A percentile compares a stretch with the other conserved stretches of the same genome.
Evolutionary conservation across 2,797 vertebrate species (phyloP).

Genomic region (Crypturellus tataupa): DNA sequence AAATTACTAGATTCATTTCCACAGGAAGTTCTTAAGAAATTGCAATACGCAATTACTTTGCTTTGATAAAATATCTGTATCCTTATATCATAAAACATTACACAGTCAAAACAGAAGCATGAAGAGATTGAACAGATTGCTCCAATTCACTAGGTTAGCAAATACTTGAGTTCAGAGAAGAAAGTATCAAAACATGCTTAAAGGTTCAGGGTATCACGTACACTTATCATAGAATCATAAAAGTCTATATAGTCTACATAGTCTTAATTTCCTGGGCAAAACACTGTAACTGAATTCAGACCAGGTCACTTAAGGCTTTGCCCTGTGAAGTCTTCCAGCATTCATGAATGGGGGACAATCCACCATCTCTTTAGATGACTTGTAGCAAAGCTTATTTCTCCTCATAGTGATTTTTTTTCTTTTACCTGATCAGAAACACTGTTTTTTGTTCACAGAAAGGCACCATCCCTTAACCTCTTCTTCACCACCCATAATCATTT

Average conservation of each 20-base stretch:
- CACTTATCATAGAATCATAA: not conserved
- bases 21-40: not conserved
- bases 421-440: not conserved
- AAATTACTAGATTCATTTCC: not conserved
- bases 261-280: not conserved
- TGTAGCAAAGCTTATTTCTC: not conserved
- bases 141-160: not conserved
- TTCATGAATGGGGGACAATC: fast-evolving
- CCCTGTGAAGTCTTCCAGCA: not conserved
- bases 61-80: not conserved
- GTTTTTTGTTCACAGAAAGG: fast-evolving
- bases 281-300: not conserved
- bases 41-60: not conserved
- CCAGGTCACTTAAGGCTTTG: not conserved
- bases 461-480: not conserved
- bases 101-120: not conserved
- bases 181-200: not conserved
- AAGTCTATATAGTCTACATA: not conserved
- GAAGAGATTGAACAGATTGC: not conserved
- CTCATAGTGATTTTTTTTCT: not conserved
- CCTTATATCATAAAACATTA: not conserved
- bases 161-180: not conserved
- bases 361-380: not conserved
- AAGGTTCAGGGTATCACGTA: not conserved
- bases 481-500: not conserved